Evolutionary conservation across 1,140 invertebrate genomes (phyloP).

Genomic region (Drosophila neocordata): DNA sequence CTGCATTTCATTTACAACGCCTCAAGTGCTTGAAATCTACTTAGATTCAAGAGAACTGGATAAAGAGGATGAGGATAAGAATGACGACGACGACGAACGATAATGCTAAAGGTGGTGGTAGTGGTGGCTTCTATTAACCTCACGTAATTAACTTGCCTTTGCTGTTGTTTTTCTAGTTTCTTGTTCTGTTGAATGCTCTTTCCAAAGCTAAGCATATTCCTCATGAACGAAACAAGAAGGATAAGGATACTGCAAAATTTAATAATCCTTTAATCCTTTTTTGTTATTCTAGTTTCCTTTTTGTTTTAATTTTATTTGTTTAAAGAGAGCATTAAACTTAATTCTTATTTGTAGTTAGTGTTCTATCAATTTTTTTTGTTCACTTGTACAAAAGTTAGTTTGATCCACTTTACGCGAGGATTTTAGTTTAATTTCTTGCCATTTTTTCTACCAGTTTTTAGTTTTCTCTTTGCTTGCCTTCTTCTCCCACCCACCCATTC

Average conservation of each 20-base stretch:
- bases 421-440: slow-evolving; percentile 79
- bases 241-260: not conserved
- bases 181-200: slow-evolving; percentile 19
- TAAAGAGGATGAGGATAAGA: not conserved
- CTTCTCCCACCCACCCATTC: not conserved
- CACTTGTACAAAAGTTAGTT: slow-evolving; percentile 40
- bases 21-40: slow-evolving; percentile 74
- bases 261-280: not conserved
- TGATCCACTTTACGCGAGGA: slow-evolving; percentile 75
- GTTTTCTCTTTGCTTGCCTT: slow-evolving; percentile 26
- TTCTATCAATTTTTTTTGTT: slow-evolving; percentile 35
- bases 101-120: not conserved
- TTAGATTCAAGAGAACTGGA: slow-evolving; percentile 38
- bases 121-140: slow-evolving; percentile 48
- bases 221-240: not conserved
- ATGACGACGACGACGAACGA: not conserved
- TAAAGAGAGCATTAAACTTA: not conserved
- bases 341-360: slow-evolving; percentile 29
- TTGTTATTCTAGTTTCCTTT: not conserved
- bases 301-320: slow-evolving; percentile 13
- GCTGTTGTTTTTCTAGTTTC: slow-evolving; percentile 20
- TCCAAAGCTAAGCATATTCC: not conserved
- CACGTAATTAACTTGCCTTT: slow-evolving; percentile 70
- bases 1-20: slow-evolving; percentile 75
- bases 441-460: slow-evolving; percentile 34